Percentiles rank a stretch among this genome's conserved stretches.
Evolutionary conservation across 2,113 vertebrate genomes (phyloP).

Genomic region (Ploceus nigricollis): DNA sequence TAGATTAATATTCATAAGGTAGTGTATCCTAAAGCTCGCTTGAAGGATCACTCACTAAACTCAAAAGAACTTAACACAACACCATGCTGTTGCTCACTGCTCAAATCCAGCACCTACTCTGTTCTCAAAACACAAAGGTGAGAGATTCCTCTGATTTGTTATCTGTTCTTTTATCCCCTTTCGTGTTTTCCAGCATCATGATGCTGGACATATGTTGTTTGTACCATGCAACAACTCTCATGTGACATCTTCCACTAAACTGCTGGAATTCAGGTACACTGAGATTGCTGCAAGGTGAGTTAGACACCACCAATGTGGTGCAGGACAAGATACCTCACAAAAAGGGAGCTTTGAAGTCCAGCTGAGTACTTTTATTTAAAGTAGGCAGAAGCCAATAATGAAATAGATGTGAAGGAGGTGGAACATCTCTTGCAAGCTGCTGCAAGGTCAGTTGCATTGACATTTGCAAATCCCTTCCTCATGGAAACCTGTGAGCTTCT

Average conservation of each 20-base stretch:
- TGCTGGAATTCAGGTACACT: background rate
- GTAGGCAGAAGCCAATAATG: background rate
- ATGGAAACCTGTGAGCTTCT: background rate
- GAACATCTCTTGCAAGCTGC: background rate
- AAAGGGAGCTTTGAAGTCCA: background rate
- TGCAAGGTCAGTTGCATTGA: background rate
- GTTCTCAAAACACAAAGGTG: background rate
- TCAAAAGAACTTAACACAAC: background rate
- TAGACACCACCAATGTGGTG: background rate
- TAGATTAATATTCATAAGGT: background rate
- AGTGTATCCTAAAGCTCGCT: background rate
- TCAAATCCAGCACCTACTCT: background rate
- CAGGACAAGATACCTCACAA: background rate
- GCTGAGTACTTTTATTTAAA: background rate
- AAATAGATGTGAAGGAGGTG: background rate
- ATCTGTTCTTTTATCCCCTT: background rate
- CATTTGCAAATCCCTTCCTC: background rate
- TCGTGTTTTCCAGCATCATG: background rate
- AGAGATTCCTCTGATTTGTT: background rate
- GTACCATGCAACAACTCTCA: background rate
- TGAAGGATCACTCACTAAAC: background rate
- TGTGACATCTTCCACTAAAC: background rate
- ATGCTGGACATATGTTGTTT: background rate
- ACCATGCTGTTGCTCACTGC: background rate
- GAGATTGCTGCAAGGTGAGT: background rate